These are phyloP conservation scores for Fragariocoptes setiger DNA, from an alignment of 1,140 invertebrate species.

Conservation along the genomic window DNA sequence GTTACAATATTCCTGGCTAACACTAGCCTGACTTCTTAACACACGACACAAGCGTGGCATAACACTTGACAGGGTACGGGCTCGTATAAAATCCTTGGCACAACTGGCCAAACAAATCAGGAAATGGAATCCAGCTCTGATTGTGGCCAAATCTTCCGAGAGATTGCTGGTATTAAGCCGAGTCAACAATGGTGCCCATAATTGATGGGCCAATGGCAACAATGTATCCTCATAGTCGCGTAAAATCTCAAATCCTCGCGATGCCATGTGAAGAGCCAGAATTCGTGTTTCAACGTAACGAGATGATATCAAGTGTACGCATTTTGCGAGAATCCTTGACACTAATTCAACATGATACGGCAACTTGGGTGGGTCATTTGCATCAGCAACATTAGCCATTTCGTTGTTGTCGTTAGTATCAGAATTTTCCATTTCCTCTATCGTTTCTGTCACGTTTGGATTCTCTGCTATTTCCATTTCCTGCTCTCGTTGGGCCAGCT, in stretches of 20 bases:
- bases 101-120: constrained; percentile 1
- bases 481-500: neutral
- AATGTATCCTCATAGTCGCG: constrained; percentile 3
- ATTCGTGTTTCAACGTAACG: neutral
- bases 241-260: neutral
- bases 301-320: neutral
- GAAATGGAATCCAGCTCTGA: constrained; percentile 2
- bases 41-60: constrained; percentile 4
- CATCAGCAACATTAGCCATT: no score
- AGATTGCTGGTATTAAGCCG: constrained; percentile 3
- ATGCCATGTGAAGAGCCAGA: neutral
- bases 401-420: neutral
- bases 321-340: neutral
- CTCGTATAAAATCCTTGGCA: constrained; percentile 7
- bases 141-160: constrained; percentile 1
- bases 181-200: constrained; percentile 8
- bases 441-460: neutral
- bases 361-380: no score
- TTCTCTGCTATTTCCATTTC: neutral
- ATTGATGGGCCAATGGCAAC: constrained; percentile 8
- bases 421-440: neutral
- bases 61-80: constrained; percentile 4
- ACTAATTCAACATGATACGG: neutral
- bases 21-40: constrained; percentile 1
- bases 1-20: no score